Evolutionary conservation across 2,113 vertebrate genomes (phyloP).

Genomic region (Eira barbara): DNA sequence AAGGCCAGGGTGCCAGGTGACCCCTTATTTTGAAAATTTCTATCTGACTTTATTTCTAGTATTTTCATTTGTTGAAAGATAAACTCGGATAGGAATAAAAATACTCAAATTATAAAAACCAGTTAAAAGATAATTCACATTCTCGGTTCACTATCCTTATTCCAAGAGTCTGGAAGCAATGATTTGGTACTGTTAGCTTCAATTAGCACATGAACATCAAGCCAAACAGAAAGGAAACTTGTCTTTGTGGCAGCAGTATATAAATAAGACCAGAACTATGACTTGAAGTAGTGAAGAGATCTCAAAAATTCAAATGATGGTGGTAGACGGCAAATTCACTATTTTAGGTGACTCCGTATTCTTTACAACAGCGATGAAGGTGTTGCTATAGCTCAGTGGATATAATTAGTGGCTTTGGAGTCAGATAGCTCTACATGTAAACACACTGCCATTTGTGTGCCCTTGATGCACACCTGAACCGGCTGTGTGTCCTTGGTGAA

Average conservation of each 20-base stretch:
- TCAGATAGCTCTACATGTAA: background rate
- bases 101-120: background rate
- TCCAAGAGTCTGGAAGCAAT: background rate
- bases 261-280: background rate
- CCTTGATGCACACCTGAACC: background rate
- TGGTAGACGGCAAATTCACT: background rate
- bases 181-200: background rate
- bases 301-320: background rate
- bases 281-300: background rate
- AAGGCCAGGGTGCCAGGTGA: background rate
- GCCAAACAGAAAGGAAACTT: background rate
- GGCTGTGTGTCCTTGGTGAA: background rate
- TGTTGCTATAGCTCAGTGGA: background rate
- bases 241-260: background rate
- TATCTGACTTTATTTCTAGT: background rate
- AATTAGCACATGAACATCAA: background rate
- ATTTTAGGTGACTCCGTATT: background rate
- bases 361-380: background rate
- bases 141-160: background rate
- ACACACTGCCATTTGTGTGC: background rate
- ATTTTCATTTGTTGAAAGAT: background rate
- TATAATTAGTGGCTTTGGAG: background rate
- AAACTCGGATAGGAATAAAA: background rate
- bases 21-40: background rate
- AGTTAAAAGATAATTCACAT: background rate